These are phyloP conservation scores for Sebastes goodei DNA, from an alignment of 2,797 vertebrate species.

Conservation along the genomic window DNA sequence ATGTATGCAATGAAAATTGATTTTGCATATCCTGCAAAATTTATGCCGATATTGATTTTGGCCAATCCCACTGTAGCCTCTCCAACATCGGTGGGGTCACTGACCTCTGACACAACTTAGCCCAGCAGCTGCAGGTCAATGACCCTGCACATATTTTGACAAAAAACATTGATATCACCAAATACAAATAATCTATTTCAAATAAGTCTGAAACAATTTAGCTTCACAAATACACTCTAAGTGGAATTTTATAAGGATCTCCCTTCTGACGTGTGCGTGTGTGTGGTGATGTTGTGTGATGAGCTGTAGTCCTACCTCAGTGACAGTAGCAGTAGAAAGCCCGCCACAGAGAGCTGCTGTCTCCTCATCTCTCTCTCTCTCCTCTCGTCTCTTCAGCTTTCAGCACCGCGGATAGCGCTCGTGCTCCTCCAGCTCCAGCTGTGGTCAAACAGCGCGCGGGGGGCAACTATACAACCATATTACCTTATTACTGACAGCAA, in stretches of 20 bases:
- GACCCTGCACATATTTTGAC: too few species aligned
- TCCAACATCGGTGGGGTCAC: neutral
- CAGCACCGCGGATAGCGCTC: conserved; percentile 42
- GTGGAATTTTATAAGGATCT: neutral
- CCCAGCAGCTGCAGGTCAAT: neutral
- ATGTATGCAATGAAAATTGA: neutral
- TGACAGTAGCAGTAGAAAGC: conserved; percentile 27
- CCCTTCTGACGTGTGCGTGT: neutral
- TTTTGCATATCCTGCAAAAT: neutral
- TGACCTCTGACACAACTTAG: neutral
- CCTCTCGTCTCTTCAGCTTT: conserved; percentile 25
- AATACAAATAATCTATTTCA: neutral
- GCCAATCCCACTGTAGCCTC: neutral
- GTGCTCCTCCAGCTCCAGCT: conserved; percentile 23
- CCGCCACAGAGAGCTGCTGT: conserved; percentile 8
- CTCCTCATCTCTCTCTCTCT: conserved; percentile 47
- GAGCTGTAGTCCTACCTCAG: conserved; percentile 44
- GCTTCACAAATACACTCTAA: too few species aligned
- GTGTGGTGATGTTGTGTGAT: too few species aligned
- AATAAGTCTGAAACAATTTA: neutral
- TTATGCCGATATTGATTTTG: neutral
- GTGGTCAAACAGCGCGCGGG: conserved; percentile 6
- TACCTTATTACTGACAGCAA: neutral
- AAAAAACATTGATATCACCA: neutral
- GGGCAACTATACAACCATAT: too few species aligned